phyloP scores from a whole-genome alignment of 2,797 vertebrate genomes.

The Borostomias antarcticus region DNA sequence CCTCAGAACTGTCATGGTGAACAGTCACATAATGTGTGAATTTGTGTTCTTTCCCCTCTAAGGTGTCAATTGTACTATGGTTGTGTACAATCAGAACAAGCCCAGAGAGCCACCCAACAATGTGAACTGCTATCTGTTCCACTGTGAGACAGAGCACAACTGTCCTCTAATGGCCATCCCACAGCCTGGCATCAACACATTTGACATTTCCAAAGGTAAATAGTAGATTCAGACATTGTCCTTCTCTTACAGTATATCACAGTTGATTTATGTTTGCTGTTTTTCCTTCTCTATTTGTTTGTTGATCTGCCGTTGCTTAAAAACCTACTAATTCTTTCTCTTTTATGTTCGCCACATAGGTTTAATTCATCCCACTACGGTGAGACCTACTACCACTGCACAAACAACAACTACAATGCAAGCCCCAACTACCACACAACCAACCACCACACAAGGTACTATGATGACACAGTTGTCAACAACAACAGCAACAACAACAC shows the following conservation, averaged over 20 bases:
- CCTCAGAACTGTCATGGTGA: not conserved
- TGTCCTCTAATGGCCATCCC: constrained; percentile 80
- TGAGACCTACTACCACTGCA: constrained; percentile 38
- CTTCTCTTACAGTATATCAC: not conserved
- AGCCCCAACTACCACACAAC: not conserved
- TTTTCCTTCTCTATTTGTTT: not conserved
- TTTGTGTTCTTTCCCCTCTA: constrained; percentile 24
- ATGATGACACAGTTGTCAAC: not conserved
- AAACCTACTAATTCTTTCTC: not conserved
- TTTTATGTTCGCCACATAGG: constrained; percentile 53
- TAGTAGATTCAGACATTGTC: not conserved
- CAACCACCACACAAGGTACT: constrained; percentile 27
- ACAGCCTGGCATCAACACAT: constrained; percentile 73
- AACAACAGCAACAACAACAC: constrained; percentile 24
- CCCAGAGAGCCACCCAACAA: constrained; percentile 48
- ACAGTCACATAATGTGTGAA: not conserved
- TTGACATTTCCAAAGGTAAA: constrained; percentile 85
- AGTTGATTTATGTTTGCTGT: not conserved
- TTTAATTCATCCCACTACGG: constrained; percentile 65
- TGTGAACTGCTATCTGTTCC: constrained; percentile 89
- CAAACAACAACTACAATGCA: constrained; percentile 21
- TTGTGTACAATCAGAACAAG: constrained; percentile 80
- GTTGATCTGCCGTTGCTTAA: not conserved
- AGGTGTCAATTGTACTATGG: constrained; percentile 87
- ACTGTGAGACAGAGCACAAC: constrained; percentile 82